Percentiles rank a stretch among this genome's conserved stretches.
phyloP scores from a whole-genome alignment of 1,140 invertebrate genomes.

The Leptinotarsa lineolata region DNA sequence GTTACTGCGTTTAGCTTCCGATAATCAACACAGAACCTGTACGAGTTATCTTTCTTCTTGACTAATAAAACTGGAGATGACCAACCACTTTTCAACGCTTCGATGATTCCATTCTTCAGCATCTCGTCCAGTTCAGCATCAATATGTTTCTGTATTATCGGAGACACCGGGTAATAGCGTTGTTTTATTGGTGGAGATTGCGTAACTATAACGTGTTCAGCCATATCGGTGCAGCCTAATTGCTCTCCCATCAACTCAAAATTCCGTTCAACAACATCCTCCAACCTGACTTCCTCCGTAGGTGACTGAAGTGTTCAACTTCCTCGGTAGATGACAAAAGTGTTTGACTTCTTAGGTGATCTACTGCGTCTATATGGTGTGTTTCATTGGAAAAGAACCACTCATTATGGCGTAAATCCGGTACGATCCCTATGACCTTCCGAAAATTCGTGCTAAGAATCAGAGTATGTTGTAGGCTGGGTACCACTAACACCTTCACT shows the following conservation, averaged over 20 bases:
- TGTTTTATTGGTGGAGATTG: background rate
- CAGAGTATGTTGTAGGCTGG: background rate
- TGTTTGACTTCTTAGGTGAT: too few relatives aligned
- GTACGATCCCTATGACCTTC: conserved; percentile 26
- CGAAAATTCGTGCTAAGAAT: conserved; percentile 23
- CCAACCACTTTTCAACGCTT: conserved; percentile 40
- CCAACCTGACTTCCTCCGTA: background rate
- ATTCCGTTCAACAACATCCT: background rate
- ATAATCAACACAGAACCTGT: conserved; percentile 33
- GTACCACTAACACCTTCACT: background rate
- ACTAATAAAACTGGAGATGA: conserved; percentile 34
- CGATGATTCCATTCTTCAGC: conserved; percentile 29
- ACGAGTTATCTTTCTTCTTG: conserved; percentile 28
- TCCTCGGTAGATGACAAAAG: background rate
- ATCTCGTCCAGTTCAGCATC: conserved; percentile 36
- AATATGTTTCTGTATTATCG: conserved; percentile 37
- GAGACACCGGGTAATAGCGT: conserved; percentile 34
- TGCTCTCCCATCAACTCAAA: background rate
- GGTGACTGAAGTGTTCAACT: too few relatives aligned
- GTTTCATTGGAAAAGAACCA: background rate
- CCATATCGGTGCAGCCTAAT: too few relatives aligned
- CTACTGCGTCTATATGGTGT: background rate
- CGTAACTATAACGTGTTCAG: too few relatives aligned
- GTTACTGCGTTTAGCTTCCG: conserved; percentile 33
- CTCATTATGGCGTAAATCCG: background rate